Conservation (phyloP, 2,888 invertebrate genomes). For the Leptinotarsa peninsularis region DNA sequence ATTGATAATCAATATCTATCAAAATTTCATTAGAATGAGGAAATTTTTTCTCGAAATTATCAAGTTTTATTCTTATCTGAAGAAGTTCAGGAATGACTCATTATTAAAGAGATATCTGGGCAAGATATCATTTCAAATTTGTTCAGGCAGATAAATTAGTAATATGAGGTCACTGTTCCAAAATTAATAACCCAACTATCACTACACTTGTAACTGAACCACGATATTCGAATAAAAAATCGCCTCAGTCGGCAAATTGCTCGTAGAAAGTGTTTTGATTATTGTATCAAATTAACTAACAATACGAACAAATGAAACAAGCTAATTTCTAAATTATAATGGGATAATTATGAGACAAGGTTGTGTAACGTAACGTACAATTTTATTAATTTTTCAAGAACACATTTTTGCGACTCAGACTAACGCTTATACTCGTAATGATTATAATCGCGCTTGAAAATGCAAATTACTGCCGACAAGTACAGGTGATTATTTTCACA, state of each 20-base stretch:
- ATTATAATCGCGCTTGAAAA: background rate
- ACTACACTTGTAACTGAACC: slow-evolving; percentile 30
- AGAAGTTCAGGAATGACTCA: no score
- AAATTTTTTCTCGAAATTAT: no score
- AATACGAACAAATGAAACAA: slow-evolving; percentile 38
- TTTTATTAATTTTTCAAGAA: slow-evolving; percentile 11
- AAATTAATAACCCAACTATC: slow-evolving; percentile 30
- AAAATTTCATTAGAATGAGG: no score
- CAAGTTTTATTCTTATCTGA: no score
- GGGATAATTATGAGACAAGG: slow-evolving; percentile 41
- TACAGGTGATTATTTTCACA: slow-evolving; percentile 6
- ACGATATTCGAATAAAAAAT: slow-evolving; percentile 30
- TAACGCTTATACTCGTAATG: background rate
- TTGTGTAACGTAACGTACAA: slow-evolving; percentile 37
- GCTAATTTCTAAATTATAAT: slow-evolving; percentile 46
- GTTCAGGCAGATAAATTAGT: background rate
- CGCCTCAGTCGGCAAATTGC: slow-evolving; percentile 37
- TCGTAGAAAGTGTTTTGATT: slow-evolving; percentile 49
- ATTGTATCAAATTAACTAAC: slow-evolving; percentile 43
- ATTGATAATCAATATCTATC: no score
- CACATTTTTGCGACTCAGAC: background rate
- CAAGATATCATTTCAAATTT: background rate
- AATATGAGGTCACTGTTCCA: background rate
- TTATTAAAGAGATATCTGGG: no score
- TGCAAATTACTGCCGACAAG: background rate